phyloP scores from a whole-genome alignment of 2,113 vertebrate species.

The Phalacrocorax pelagicus region DNA sequence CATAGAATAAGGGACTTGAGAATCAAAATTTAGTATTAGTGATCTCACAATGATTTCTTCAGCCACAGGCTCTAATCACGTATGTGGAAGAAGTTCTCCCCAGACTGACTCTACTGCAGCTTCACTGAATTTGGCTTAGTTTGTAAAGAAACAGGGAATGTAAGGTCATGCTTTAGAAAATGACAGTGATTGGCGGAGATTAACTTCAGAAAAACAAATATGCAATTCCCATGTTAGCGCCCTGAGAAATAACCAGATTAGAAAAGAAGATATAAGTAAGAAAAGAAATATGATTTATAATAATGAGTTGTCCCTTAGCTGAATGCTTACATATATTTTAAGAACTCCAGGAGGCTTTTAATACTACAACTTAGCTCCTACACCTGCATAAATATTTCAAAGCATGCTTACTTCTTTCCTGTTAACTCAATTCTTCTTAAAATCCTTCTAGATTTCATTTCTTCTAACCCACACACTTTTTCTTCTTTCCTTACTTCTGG shows the following conservation, averaged over 20 bases:
- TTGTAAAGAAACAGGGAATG: neutral
- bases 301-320: neutral
- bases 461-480: neutral
- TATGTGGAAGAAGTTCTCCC: neutral
- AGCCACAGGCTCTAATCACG: neutral
- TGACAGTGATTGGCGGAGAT: neutral
- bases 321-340: neutral
- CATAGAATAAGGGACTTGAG: neutral
- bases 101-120: neutral
- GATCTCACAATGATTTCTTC: neutral
- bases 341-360: neutral
- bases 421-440: neutral
- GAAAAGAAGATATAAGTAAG: neutral
- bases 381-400: neutral
- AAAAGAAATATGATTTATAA: neutral
- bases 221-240: neutral
- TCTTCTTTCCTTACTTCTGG: neutral
- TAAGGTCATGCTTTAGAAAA: neutral
- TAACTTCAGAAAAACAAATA: neutral
- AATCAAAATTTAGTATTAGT: neutral
- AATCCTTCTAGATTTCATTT: neutral
- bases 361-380: neutral
- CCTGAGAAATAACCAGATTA: neutral
- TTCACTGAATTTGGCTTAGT: neutral
- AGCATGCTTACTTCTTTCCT: neutral